Conservation (phyloP, 2,888 invertebrate genomes). For the Dilophus febrilis region DNA sequence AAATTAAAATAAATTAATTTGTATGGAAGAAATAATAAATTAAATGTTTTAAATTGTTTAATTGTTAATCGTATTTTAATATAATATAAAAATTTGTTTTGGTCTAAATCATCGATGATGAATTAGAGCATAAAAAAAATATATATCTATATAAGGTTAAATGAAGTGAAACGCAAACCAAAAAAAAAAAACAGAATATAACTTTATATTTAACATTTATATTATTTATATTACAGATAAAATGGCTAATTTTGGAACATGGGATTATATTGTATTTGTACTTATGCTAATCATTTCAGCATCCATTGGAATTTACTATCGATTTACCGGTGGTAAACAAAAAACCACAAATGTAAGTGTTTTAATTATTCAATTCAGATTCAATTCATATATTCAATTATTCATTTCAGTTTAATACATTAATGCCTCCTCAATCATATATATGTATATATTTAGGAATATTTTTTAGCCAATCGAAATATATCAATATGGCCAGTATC, state of each 20-base stretch:
- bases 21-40: too few relatives aligned
- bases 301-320: conserved; percentile 65
- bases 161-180: too few relatives aligned
- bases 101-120: too few relatives aligned
- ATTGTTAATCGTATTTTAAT: too few relatives aligned
- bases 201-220: too few relatives aligned
- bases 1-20: too few relatives aligned
- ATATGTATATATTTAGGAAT: conserved; percentile 62
- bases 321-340: conserved; percentile 71
- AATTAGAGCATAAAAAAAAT: too few relatives aligned
- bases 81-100: too few relatives aligned
- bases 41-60: too few relatives aligned
- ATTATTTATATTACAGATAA: neutral
- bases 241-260: conserved; percentile 37
- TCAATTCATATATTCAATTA: neutral
- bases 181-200: too few relatives aligned
- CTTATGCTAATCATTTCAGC: conserved; percentile 53
- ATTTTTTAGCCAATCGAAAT: conserved; percentile 62
- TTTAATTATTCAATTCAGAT: neutral
- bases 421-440: conserved; percentile 8
- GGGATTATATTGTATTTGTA: conserved; percentile 62
- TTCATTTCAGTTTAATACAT: neutral
- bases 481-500: conserved; percentile 69
- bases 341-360: conserved; percentile 52
- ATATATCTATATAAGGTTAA: too few relatives aligned